Conservation (phyloP, 2,888 invertebrate genomes). For the Xestia c-nigrum region DNA sequence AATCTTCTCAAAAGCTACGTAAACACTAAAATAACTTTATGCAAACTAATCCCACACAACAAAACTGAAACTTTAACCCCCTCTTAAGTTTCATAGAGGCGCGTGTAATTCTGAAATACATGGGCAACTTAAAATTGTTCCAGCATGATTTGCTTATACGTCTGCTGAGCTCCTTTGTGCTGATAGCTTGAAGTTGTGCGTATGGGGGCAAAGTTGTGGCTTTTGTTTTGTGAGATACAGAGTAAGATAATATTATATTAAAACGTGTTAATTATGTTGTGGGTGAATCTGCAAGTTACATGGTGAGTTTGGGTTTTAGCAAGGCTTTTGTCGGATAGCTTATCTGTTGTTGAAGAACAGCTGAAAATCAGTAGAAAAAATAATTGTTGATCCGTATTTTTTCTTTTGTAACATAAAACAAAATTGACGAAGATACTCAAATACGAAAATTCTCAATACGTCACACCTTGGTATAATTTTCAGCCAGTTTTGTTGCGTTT, state of each 20-base stretch:
- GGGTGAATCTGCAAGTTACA: background rate
- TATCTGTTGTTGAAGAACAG: background rate
- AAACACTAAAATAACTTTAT: slow-evolving; percentile 13
- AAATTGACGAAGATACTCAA: no score
- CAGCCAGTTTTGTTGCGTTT: no score
- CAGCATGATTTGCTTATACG: slow-evolving; percentile 49
- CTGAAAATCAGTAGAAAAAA: background rate
- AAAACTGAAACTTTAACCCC: slow-evolving; percentile 69
- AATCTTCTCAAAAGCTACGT: slow-evolving; percentile 1
- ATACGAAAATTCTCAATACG: no score
- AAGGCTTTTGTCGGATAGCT: background rate
- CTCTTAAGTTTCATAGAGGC: slow-evolving; percentile 69
- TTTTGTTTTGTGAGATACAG: slow-evolving; percentile 6
- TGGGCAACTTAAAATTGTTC: slow-evolving; percentile 71
- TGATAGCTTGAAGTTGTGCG: slow-evolving; percentile 39
- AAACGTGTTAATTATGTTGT: background rate
- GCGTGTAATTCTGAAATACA: slow-evolving; percentile 73
- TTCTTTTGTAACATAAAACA: no score
- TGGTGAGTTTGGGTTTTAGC: background rate
- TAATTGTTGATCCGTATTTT: no score
- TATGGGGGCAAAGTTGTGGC: slow-evolving; percentile 1
- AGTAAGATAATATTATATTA: slow-evolving; percentile 3
- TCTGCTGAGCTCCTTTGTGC: slow-evolving; percentile 18
- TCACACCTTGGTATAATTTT: no score
- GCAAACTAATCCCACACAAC: slow-evolving; percentile 33